phyloP scores from a whole-genome alignment of 2,888 invertebrate species.

The Deilephila elpenor region DNA sequence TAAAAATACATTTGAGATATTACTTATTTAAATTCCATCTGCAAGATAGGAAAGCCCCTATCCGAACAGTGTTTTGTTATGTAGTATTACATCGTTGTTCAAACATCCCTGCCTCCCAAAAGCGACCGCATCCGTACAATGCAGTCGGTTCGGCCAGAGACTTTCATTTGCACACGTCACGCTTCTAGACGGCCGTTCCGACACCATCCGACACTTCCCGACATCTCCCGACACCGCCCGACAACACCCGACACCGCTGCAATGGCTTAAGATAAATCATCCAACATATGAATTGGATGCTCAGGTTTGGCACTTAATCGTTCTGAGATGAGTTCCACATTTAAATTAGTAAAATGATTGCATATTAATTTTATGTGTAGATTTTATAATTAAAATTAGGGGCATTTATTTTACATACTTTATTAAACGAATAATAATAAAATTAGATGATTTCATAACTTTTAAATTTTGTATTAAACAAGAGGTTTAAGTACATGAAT shows the following conservation, averaged over 20 bases:
- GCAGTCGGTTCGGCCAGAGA: slow-evolving; percentile 18
- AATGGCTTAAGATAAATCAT: slow-evolving; percentile 14
- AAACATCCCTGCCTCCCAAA: slow-evolving; percentile 14
- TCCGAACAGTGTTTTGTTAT: too few relatives aligned
- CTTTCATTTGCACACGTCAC: slow-evolving; percentile 24
- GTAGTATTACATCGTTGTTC: background rate
- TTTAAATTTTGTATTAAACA: too few relatives aligned
- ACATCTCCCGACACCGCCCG: background rate
- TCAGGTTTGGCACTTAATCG: background rate
- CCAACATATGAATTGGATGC: slow-evolving; percentile 5
- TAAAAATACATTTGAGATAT: too few relatives aligned
- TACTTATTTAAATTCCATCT: too few relatives aligned
- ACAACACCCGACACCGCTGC: background rate
- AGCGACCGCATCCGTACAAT: slow-evolving; percentile 15
- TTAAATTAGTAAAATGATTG: background rate
- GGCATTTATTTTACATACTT: too few relatives aligned
- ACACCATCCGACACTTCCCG: background rate
- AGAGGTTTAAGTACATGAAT: too few relatives aligned
- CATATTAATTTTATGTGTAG: background rate
- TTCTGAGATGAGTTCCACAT: background rate
- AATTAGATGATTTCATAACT: too few relatives aligned
- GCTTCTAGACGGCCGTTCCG: slow-evolving; percentile 5
- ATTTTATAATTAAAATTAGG: background rate
- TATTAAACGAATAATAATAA: too few relatives aligned
- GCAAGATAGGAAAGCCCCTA: too few relatives aligned